phyloP scores from a whole-genome alignment of 2,888 invertebrate genomes.

The Sesamia inferens region DNA sequence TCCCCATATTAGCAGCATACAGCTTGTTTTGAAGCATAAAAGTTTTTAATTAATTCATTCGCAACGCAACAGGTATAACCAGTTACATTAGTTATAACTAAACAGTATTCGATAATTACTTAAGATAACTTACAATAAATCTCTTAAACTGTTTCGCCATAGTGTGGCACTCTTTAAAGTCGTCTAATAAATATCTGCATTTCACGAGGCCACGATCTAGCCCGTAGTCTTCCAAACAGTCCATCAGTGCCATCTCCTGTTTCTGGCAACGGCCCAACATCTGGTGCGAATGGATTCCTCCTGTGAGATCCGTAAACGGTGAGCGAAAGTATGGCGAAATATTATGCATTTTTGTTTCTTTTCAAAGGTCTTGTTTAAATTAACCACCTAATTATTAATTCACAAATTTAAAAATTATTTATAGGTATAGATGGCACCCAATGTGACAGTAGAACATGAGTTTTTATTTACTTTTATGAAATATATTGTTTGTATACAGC shows the following conservation, averaged over 20 bases:
- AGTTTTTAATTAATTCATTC: not conserved
- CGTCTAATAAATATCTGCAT: slow-evolving; percentile 91
- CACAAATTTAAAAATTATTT: not conserved
- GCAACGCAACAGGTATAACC: not conserved
- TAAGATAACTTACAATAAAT: slow-evolving; percentile 65
- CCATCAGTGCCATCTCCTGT: slow-evolving; percentile 92
- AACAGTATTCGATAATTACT: not conserved
- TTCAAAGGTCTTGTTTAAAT: not conserved
- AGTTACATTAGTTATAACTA: not conserved
- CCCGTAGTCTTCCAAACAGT: slow-evolving; percentile 95
- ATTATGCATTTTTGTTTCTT: slow-evolving; percentile 58
- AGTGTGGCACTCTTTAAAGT: slow-evolving; percentile 92
- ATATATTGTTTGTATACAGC: not conserved
- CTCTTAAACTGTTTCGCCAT: slow-evolving; percentile 90
- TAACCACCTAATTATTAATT: not conserved
- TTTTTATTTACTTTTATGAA: not conserved
- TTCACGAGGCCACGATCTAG: slow-evolving; percentile 88
- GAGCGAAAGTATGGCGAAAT: slow-evolving; percentile 91
- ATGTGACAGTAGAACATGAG: slow-evolving; percentile 5
- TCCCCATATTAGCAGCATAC: too few species aligned
- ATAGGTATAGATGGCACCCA: too few species aligned
- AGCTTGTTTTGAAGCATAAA: not conserved
- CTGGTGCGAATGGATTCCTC: slow-evolving; percentile 91
- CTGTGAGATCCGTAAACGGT: slow-evolving; percentile 93
- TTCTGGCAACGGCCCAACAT: slow-evolving; percentile 90